Conservation (phyloP, 1,140 invertebrate genomes). For the Harpegnathos saltator region DNA sequence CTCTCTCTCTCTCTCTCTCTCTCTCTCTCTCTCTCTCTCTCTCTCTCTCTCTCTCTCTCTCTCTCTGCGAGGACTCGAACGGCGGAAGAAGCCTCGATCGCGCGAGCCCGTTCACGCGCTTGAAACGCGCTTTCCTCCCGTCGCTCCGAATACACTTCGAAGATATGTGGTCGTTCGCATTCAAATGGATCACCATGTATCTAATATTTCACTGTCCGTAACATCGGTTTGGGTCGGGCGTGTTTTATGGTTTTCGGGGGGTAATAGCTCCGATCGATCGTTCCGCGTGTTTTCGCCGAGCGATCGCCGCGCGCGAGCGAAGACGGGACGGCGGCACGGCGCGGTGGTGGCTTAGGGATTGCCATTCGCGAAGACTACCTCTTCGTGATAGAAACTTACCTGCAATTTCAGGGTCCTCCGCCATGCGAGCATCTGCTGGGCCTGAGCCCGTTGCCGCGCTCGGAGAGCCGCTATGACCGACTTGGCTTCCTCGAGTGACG, state of each 20-base stretch:
- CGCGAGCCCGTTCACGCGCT: constrained; percentile 6
- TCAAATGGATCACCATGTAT: constrained; percentile 55
- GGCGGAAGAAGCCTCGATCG: no score
- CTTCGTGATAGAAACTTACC: constrained; percentile 76
- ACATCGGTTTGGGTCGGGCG: constrained; percentile 36
- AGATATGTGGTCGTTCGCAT: constrained; percentile 20
- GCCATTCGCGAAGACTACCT: constrained; percentile 23
- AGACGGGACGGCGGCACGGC: background rate
- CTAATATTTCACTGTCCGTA: constrained; percentile 60
- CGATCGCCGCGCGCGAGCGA: constrained; percentile 2
- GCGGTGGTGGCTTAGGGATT: background rate
- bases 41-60: no score
- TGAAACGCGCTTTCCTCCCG: background rate
- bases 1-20: no score
- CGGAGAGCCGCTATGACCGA: constrained; percentile 85
- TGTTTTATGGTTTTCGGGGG: constrained; percentile 54
- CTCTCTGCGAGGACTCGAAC: no score
- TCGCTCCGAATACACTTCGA: background rate
- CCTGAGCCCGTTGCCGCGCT: constrained; percentile 84
- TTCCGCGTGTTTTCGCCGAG: background rate
- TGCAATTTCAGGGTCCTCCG: constrained; percentile 86
- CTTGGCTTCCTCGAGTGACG: constrained; percentile 86
- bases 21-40: no score
- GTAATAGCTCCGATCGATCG: constrained; percentile 61
- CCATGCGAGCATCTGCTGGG: constrained; percentile 86